Conservation (phyloP, 1,140 invertebrate genomes). For the Oedothorax gibbosus region DNA sequence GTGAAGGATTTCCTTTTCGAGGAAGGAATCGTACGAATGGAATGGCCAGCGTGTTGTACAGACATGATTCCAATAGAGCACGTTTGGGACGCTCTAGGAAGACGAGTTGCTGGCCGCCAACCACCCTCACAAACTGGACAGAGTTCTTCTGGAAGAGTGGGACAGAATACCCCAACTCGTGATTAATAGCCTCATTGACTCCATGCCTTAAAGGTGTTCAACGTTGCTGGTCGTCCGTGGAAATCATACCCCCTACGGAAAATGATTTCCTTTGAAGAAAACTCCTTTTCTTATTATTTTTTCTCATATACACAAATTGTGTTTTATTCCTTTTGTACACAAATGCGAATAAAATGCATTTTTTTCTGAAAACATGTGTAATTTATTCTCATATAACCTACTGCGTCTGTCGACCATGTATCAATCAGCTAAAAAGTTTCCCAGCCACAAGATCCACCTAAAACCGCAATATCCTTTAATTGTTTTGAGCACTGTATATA, state of each 20-base stretch:
- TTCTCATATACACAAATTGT: background rate
- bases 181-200: background rate
- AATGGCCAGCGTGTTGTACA: too few relatives aligned
- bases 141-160: too few relatives aligned
- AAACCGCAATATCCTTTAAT: background rate
- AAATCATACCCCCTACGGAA: too few relatives aligned
- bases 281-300: background rate
- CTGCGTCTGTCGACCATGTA: background rate
- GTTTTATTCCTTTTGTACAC: background rate
- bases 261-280: background rate
- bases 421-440: slow-evolving; percentile 3
- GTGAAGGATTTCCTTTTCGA: too few relatives aligned
- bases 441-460: background rate
- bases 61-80: too few relatives aligned
- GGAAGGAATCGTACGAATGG: too few relatives aligned
- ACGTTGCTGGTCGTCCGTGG: background rate
- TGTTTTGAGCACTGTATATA: slow-evolving; percentile 12
- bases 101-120: too few relatives aligned
- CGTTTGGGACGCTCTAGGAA: too few relatives aligned
- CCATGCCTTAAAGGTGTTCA: too few relatives aligned
- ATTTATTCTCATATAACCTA: background rate
- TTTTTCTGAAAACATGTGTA: background rate
- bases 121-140: too few relatives aligned
- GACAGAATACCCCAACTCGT: too few relatives aligned
- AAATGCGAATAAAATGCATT: slow-evolving; percentile 5